Evolutionary conservation across 2,888 invertebrate genomes (phyloP).

Genomic region (Eristalis arbustorum): DNA sequence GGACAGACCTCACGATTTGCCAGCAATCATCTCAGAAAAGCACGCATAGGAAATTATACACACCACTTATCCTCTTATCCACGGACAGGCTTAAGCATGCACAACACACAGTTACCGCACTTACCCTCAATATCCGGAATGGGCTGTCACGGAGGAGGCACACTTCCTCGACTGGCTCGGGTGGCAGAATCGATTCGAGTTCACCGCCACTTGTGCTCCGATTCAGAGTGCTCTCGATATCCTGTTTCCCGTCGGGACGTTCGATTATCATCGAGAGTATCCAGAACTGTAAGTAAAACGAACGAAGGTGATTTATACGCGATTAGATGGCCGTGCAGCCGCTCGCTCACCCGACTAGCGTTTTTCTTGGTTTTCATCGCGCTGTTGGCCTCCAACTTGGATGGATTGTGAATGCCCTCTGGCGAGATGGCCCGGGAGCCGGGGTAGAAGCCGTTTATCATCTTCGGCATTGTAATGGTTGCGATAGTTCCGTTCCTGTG

Average conservation of each 20-base stretch:
- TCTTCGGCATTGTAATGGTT: conserved; percentile 74
- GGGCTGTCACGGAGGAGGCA: conserved; percentile 87
- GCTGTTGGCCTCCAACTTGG: conserved; percentile 72
- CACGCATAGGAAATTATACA: conserved; percentile 11
- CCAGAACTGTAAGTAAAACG: conserved; percentile 74
- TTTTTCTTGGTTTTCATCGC: conserved; percentile 72
- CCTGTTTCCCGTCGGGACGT: conserved; percentile 75
- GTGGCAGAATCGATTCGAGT: conserved; percentile 77
- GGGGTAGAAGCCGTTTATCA: conserved; percentile 72
- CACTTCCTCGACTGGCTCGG: conserved; percentile 80
- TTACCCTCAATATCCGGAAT: conserved; percentile 79
- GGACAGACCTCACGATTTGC: neutral
- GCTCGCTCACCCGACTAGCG: conserved; percentile 73
- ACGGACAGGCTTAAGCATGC: conserved; percentile 5
- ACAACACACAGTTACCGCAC: conserved; percentile 72
- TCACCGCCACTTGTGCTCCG: conserved; percentile 35
- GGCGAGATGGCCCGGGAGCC: conserved; percentile 73
- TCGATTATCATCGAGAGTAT: conserved; percentile 79
- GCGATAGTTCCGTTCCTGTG: conserved; percentile 35
- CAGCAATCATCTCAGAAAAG: conserved; percentile 1
- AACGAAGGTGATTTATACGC: neutral
- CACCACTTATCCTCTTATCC: conserved; percentile 33
- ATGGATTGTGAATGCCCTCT: conserved; percentile 75
- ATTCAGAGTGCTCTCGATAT: conserved; percentile 74
- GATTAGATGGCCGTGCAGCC: neutral